These are phyloP conservation scores for Drosophila anomelani DNA, from an alignment of 2,888 invertebrate species.

Conservation along the genomic window DNA sequence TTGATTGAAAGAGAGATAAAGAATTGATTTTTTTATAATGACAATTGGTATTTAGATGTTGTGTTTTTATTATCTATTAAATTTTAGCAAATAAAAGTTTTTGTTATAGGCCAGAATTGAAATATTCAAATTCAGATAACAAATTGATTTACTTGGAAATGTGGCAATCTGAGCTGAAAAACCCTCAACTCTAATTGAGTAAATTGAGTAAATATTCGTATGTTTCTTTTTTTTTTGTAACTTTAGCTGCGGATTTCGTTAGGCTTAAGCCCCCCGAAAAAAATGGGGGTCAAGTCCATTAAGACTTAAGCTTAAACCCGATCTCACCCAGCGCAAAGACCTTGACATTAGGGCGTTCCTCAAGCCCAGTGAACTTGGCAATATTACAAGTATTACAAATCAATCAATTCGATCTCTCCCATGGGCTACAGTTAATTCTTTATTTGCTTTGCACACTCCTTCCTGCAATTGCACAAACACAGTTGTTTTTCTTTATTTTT, in stretches of 20 bases:
- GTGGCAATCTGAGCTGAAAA: slow-evolving; percentile 13
- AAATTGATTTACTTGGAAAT: slow-evolving; percentile 2
- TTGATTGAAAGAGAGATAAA: slow-evolving; percentile 1
- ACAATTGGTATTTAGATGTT: neutral
- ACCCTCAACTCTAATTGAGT: slow-evolving; percentile 24
- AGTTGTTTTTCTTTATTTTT: slow-evolving; percentile 5
- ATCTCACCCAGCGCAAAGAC: slow-evolving; percentile 34
- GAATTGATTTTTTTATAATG: neutral
- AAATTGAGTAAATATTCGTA: slow-evolving; percentile 23
- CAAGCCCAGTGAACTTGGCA: slow-evolving; percentile 26
- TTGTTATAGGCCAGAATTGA: neutral
- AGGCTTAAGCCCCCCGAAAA: slow-evolving; percentile 24
- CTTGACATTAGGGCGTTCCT: slow-evolving; percentile 65
- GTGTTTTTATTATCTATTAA: too few species aligned
- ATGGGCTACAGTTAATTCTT: slow-evolving; percentile 5
- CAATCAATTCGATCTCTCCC: slow-evolving; percentile 53
- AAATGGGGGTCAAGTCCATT: slow-evolving; percentile 55
- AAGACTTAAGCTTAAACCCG: slow-evolving; percentile 35
- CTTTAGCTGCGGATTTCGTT: slow-evolving; percentile 30
- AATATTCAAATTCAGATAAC: neutral
- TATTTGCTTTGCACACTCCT: slow-evolving; percentile 29
- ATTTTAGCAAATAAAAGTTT: too few species aligned
- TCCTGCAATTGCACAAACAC: slow-evolving; percentile 22
- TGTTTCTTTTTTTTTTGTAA: slow-evolving; percentile 15
- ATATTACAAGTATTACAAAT: slow-evolving; percentile 32